These are phyloP conservation scores for Scrobipalpa atriplicella DNA, from an alignment of 2,888 invertebrate genomes.

Conservation along the genomic window DNA sequence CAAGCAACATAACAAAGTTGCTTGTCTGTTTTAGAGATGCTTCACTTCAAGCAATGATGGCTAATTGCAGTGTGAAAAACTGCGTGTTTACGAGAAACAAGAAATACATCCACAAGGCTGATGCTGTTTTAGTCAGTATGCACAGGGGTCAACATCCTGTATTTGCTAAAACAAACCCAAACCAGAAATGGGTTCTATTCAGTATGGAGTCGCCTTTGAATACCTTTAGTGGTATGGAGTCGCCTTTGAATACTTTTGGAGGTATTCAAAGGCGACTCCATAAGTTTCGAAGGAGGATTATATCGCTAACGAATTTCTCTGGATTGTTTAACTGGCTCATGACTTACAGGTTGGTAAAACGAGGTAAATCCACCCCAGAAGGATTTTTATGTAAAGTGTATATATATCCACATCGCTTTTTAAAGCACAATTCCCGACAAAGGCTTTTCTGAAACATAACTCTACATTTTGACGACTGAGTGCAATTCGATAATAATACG, in stretches of 20 bases:
- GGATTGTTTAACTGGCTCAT: slow-evolving; percentile 12
- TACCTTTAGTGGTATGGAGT: too few species aligned
- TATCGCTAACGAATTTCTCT: neutral
- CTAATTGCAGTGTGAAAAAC: slow-evolving; percentile 6
- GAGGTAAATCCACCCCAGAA: too few species aligned
- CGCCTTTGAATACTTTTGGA: too few species aligned
- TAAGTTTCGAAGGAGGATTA: neutral
- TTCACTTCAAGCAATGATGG: neutral
- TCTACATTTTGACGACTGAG: too few species aligned
- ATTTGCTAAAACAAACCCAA: neutral
- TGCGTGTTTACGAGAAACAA: slow-evolving; percentile 15
- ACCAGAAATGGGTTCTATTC: slow-evolving; percentile 12
- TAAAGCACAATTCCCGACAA: too few species aligned
- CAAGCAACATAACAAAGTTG: too few species aligned
- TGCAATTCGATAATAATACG: too few species aligned
- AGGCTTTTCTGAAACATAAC: too few species aligned
- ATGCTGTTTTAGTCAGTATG: slow-evolving; percentile 7
- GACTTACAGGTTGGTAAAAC: slow-evolving; percentile 9
- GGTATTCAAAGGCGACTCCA: neutral
- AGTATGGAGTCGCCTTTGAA: slow-evolving; percentile 7
- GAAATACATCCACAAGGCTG: neutral
- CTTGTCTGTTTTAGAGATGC: neutral
- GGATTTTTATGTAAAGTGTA: too few species aligned
- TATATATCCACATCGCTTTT: too few species aligned
- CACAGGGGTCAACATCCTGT: neutral